These are phyloP conservation scores for Melanotaenia duboulayi DNA, from an alignment of 2,113 vertebrate genomes.

Conservation along the genomic window DNA sequence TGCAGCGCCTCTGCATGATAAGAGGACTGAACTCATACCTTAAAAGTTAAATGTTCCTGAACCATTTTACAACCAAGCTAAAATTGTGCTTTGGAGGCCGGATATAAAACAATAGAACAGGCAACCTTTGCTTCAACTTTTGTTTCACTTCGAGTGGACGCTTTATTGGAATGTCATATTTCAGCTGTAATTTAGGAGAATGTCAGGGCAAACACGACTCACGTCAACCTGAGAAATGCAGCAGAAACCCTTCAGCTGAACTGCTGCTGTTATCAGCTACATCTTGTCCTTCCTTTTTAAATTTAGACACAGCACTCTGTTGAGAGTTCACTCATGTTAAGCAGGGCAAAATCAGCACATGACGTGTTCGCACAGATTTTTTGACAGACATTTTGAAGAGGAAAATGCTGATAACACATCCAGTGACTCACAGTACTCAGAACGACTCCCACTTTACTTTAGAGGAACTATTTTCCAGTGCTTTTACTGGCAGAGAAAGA, in stretches of 20 bases:
- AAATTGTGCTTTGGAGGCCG: slow-evolving; percentile 20
- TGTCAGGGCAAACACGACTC: slow-evolving; percentile 10
- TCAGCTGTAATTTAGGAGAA: slow-evolving; percentile 3
- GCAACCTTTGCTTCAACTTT: slow-evolving; percentile 29
- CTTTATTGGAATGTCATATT: slow-evolving; percentile 9
- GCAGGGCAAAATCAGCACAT: slow-evolving; percentile 18
- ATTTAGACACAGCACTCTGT: slow-evolving; percentile 18
- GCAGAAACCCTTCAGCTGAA: not conserved
- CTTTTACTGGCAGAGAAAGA: slow-evolving; percentile 71
- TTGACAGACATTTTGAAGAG: slow-evolving; percentile 33
- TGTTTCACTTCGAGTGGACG: slow-evolving; percentile 8
- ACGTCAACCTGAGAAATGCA: not conserved
- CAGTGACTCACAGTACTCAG: slow-evolving; percentile 39
- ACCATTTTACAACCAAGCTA: slow-evolving; percentile 16
- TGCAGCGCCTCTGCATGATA: slow-evolving; percentile 14
- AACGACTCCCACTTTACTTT: slow-evolving; percentile 63
- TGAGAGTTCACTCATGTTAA: slow-evolving; percentile 26
- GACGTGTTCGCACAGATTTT: slow-evolving; percentile 25
- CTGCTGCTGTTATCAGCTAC: not conserved
- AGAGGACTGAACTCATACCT: slow-evolving; percentile 1
- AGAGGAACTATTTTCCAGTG: slow-evolving; percentile 64
- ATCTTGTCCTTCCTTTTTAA: slow-evolving; percentile 24
- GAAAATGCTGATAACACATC: slow-evolving; percentile 47
- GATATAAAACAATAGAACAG: slow-evolving; percentile 50
- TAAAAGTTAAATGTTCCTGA: slow-evolving; percentile 30